A percentile compares a stretch with the other conserved stretches of the same genome.
These are phyloP conservation scores for Circaetus gallicus DNA, from an alignment of 2,113 vertebrate genomes.

Conservation along the genomic window DNA sequence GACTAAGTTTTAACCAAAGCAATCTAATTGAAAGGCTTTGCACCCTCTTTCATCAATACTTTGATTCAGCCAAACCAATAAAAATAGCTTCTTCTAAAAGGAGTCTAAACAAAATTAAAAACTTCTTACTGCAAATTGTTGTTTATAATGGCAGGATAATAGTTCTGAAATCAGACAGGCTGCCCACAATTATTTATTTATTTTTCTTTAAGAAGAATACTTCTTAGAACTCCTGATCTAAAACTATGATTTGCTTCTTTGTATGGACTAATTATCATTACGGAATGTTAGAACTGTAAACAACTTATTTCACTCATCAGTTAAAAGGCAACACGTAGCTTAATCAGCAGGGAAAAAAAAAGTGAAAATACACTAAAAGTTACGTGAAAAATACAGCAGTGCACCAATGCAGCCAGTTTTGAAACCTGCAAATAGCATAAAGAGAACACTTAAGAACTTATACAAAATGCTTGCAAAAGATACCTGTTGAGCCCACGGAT, in stretches of 20 bases:
- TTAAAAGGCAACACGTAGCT: neutral
- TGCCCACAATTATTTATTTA: neutral
- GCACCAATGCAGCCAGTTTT: neutral
- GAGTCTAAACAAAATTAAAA: neutral
- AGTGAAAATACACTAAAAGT: neutral
- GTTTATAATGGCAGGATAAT: neutral
- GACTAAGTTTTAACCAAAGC: conserved; percentile 12
- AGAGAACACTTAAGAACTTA: neutral
- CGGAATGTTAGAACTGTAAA: neutral
- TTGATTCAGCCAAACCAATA: neutral
- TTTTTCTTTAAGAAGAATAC: neutral
- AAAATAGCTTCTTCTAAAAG: neutral
- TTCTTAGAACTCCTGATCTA: neutral
- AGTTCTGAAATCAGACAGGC: neutral
- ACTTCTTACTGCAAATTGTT: neutral
- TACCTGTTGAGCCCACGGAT: neutral
- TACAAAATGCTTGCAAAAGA: neutral
- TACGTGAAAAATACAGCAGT: neutral
- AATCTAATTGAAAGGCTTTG: conserved; percentile 23
- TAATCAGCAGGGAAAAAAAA: neutral
- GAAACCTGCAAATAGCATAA: neutral
- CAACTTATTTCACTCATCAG: neutral
- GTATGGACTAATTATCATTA: neutral
- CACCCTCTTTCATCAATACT: neutral
- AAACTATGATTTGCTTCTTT: neutral